Evolutionary conservation across 2,797 vertebrate species (phyloP), one percentile per base, ranked within the genome.

Genomic region (Cichlasoma orientale): DNA sequence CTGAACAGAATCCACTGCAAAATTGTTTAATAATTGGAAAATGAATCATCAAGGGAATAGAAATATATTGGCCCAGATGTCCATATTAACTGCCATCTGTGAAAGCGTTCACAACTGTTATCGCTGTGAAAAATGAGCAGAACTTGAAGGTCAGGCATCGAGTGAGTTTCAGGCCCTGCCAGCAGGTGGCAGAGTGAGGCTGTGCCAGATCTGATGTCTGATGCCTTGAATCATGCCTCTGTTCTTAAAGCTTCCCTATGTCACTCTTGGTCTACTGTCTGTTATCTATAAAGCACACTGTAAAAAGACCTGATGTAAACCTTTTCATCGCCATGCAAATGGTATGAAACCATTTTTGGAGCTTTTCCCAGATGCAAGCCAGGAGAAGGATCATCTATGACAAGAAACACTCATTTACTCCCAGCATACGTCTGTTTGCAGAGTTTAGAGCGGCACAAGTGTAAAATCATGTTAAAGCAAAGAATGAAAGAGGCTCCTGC

Each of bases 51-150:
- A 75, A 63, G 88, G 85, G 91, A 82, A 86, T 82, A 80, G 80
- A 88, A 91, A 88, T 92, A 82, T 88, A 92, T 90, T 88, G 89
- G 87, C 84, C 90, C 93, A 94, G 92, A 93, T 94, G 92, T 89
- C 91, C 89, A 78, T 78, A 90, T 92, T 89, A 92, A 89, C 85
- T 57, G 84, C 94, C 93, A 95, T 95, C 94, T 94, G 93, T 84
- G 90, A 83, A 88, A 91, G 89, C 82, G 85, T 86, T 90, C 87
- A 86, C 85, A 85, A 91, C 85, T 83, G 90, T 90, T 93, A 89
- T 90, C 85, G 77, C 84, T 86, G 87, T 92, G 91, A 94, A 87
- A 90, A 93, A 94, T 72, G 92, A 90, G 88, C 79, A 29, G 27
- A 87, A 91, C 86, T 86, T 92, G 90, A 94, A 95, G 92, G 93